Evolutionary conservation across 2,113 vertebrate genomes (phyloP), one percentile per base, ranked within the genome.

Genomic region (Ailurus styani): DNA sequence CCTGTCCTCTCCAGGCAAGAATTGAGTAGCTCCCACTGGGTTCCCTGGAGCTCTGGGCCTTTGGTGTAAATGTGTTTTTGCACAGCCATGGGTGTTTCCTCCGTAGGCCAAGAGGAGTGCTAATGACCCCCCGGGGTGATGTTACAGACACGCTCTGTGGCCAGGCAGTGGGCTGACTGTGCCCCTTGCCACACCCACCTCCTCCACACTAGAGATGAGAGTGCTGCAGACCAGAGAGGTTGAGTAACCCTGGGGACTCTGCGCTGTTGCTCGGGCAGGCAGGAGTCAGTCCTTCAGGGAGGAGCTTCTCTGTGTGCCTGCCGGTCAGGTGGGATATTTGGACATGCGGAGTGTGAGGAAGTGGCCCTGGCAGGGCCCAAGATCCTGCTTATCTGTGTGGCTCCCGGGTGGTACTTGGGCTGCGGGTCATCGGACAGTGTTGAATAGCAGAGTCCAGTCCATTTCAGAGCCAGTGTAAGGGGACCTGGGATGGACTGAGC

Each of bases 111-210:
- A 7, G 57, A 40, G 34, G 34, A 7, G 3, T 42, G 37, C 29
- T 15, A 31, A 66, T 3, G 13, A 18, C 21, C 25, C 25, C 5
- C 4, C 7, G 73, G 50, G 37, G 21, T 68, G 34, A 29, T 20
- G 10, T 2, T 34, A 17, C 9, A 3, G 79, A 55, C 13, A 6
- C 0, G 1, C 23, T 0, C 0, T 3, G 5, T 25, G 31, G 90
- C 40, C 31, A 2, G 14, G 64, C 23, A 27, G n/a, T 5, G 7
- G 7, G 45, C 25, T 2, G 6, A 47, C 34, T 7, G 42, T 55
- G 20, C 6, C 6, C 31, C 2, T 57, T 1, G 1, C 45, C 31
- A 47, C 18, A 52, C 14, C 21, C 15, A 6, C 15, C 50, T 21
- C 27, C 52, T 40, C 40, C 52, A 0, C 9, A 1, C 6, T 18